Evolutionary conservation across 2,888 invertebrate genomes (phyloP).

Genomic region (Microplitis manilae): DNA sequence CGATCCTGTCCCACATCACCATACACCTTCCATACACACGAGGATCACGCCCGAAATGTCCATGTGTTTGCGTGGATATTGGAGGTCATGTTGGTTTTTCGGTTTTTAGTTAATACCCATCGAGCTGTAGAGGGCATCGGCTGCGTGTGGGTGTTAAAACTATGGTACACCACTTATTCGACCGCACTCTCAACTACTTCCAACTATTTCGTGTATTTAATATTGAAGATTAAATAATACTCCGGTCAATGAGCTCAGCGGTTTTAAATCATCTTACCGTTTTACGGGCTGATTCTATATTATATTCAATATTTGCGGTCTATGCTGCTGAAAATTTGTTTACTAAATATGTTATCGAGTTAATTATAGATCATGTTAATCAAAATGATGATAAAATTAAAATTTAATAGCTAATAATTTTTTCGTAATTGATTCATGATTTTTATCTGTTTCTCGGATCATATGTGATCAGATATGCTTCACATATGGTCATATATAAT

Average conservation of each 20-base stretch:
- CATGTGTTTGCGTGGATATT: constrained; percentile 17
- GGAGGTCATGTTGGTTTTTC: constrained; percentile 53
- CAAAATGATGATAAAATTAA: no score
- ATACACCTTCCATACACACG: constrained; percentile 36
- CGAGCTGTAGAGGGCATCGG: constrained; percentile 46
- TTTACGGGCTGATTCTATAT: no score
- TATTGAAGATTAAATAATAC: background rate
- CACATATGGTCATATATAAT: no score
- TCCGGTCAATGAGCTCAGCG: background rate
- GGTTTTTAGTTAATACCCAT: constrained; percentile 67
- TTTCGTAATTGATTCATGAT: no score
- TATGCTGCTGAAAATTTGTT: no score
- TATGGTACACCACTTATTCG: constrained; percentile 39
- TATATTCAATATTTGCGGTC: no score
- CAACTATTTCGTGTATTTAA: constrained; percentile 10
- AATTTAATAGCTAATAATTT: no score
- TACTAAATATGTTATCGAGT: no score
- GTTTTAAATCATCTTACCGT: background rate
- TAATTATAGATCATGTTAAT: no score
- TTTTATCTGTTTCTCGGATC: no score
- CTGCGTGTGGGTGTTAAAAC: constrained; percentile 19
- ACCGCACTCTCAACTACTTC: constrained; percentile 29
- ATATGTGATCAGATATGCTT: no score
- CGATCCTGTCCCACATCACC: constrained; percentile 38
- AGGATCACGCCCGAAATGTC: constrained; percentile 35